Evolutionary conservation across 2,888 invertebrate species (phyloP).

Genomic region (Abscondita cerata): DNA sequence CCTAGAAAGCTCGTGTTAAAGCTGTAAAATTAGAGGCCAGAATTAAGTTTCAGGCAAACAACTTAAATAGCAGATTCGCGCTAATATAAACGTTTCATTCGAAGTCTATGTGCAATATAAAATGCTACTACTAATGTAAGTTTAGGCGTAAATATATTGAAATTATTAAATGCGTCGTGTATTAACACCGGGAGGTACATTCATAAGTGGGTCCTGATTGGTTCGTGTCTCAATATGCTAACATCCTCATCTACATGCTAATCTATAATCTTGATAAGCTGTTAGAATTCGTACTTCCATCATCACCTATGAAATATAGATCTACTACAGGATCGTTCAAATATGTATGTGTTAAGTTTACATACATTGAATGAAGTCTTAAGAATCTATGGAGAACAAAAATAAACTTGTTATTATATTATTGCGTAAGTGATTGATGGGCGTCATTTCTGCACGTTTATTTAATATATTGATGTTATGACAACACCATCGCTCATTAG

Average conservation of each 20-base stretch:
- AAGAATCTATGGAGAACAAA: slow-evolving; percentile 25
- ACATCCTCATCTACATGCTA: slow-evolving; percentile 46
- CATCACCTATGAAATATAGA: slow-evolving; percentile 24
- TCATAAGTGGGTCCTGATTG: slow-evolving; percentile 39
- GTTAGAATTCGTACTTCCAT: slow-evolving; percentile 25
- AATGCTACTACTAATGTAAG: background rate
- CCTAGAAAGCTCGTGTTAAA: too few relatives aligned
- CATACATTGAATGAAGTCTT: slow-evolving; percentile 18
- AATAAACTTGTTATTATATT: slow-evolving; percentile 22
- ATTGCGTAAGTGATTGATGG: slow-evolving; percentile 41
- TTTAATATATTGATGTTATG: slow-evolving; percentile 45
- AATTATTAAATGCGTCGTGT: slow-evolving; percentile 16
- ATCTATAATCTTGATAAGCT: slow-evolving; percentile 44
- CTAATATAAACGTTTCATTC: too few relatives aligned
- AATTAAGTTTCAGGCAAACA: too few relatives aligned
- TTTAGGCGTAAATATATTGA: slow-evolving; percentile 6
- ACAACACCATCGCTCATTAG: slow-evolving; percentile 36
- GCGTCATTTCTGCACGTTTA: slow-evolving; percentile 37
- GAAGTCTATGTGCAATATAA: too few relatives aligned
- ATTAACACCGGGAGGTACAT: slow-evolving; percentile 18
- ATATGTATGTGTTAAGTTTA: slow-evolving; percentile 17
- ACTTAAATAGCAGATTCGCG: too few relatives aligned
- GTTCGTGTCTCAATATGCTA: slow-evolving; percentile 43
- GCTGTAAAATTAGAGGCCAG: too few relatives aligned
- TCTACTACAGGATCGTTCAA: slow-evolving; percentile 25